Evolutionary conservation across 1,140 invertebrate genomes (phyloP).

Genomic region (Paracyclopina nana): DNA sequence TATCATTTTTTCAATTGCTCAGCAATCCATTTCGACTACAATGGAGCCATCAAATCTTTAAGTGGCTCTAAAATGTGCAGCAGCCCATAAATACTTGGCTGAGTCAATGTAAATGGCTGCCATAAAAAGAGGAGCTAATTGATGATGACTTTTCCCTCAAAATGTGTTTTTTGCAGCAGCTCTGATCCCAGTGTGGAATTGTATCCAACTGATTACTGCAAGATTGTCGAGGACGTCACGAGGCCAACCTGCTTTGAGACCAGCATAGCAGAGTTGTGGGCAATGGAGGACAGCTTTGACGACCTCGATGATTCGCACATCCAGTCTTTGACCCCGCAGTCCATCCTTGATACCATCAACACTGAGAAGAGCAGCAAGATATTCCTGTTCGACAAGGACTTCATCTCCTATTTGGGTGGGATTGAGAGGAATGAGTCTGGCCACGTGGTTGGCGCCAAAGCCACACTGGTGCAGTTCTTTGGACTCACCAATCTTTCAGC

Average conservation of each 20-base stretch:
- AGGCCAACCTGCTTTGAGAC: conserved; percentile 34
- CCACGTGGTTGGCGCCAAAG: conserved; percentile 10
- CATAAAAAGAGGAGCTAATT: background rate
- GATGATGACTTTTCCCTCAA: background rate
- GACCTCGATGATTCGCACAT: conserved; percentile 25
- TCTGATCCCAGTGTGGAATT: conserved; percentile 1
- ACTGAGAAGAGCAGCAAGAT: conserved; percentile 24
- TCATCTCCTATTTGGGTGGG: conserved; percentile 1
- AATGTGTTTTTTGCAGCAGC: background rate
- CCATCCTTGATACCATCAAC: conserved; percentile 41
- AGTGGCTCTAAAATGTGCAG: background rate
- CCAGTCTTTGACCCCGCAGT: conserved; percentile 32
- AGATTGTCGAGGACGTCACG: conserved; percentile 1
- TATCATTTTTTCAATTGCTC: too few species aligned
- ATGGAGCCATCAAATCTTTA: background rate
- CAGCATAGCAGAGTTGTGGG: conserved; percentile 48
- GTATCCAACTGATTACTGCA: conserved; percentile 13
- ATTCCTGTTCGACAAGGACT: conserved; percentile 1
- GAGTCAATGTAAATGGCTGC: background rate
- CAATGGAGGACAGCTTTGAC: conserved; percentile 30
- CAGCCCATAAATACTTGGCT: background rate
- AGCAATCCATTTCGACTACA: too few species aligned
- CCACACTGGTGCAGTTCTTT: conserved; percentile 4
- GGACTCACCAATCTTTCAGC: conserved; percentile 1
- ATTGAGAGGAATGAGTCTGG: conserved; percentile 1